Evolutionary conservation across 2,113 vertebrate species (phyloP).

Genomic region (Pedetes capensis): DNA sequence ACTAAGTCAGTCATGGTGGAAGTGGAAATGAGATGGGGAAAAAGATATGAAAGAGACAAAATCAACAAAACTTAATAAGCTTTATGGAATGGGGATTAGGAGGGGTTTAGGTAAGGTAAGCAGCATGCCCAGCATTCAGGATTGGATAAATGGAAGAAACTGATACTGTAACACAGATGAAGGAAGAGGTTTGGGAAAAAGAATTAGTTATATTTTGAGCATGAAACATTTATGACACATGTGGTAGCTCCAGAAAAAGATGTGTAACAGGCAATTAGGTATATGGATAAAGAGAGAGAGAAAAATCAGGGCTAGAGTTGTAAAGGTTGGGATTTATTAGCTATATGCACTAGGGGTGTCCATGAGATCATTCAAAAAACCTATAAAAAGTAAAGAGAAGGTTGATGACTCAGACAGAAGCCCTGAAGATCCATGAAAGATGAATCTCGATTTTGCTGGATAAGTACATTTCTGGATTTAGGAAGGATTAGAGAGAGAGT

Average conservation of each 20-base stretch:
- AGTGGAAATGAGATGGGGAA: constrained; percentile 37
- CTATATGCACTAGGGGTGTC: background rate
- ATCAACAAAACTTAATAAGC: background rate
- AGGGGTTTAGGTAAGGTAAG: background rate
- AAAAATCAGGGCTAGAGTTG: background rate
- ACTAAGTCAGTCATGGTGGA: constrained; percentile 41
- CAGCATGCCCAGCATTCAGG: background rate
- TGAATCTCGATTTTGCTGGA: background rate
- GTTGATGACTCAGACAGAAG: background rate
- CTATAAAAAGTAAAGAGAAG: background rate
- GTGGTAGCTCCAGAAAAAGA: background rate
- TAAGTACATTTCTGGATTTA: background rate
- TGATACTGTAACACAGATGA: background rate
- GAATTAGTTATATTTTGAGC: background rate
- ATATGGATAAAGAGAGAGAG: background rate
- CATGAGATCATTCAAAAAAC: background rate
- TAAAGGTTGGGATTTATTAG: background rate
- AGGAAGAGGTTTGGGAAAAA: background rate
- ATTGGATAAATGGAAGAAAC: background rate
- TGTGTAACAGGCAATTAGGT: background rate
- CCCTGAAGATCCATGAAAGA: background rate
- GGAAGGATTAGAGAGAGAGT: background rate
- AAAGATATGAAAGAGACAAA: constrained; percentile 48
- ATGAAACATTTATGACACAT: background rate
- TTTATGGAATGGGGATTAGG: background rate